Evolutionary conservation across 1,140 invertebrate species (phyloP), one percentile per base, ranked within the genome.

Genomic region (Zaprionus vittiger): DNA sequence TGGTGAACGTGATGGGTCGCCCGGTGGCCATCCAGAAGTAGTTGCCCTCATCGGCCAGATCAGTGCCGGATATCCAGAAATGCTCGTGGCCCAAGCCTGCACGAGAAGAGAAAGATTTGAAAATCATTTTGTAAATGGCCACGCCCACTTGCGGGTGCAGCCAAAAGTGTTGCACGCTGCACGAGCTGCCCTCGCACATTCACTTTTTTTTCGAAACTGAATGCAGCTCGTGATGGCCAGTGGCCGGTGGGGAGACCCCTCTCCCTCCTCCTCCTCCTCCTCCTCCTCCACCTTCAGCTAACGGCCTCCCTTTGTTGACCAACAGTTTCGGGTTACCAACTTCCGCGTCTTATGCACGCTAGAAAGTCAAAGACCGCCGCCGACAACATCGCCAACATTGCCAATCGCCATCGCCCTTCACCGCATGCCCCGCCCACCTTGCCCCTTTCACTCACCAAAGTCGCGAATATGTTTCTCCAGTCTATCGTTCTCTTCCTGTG

Each of bases 1-100:
- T 98, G 69, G 97, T 97, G 93, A 97, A 98, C 31, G 97, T 97
- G 34, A 98, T 95, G 6, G 97, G 97, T 67, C 96, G 94, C 12
- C 97, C 97, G 70, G 96, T 98, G 7, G 97, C 96, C 96, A 98
- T 97, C 97, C 97, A 98, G 94, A 98, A 98, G 94, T 97, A 98
- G 63, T 95, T 95, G 5, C 97, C 97, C 91, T 98, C 97, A 82
- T 98, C 97, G 9, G 96, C 97, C 90, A 97, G 95, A 93, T 98
- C 97, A 3, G 97, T 98, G 56, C 97, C 97, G 17, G 96, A 97
- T 26, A 97, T 98, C 97, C 97, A 98, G 94, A 98, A 98, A 90
- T 98, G 97, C 85, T 98, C 97, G 81, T 97, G 95, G 9, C 97
- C 97, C 56, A 97, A 95, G 49, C 97, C 96, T 97, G 83, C 62